These are phyloP conservation scores for Telmatherina bonti DNA, from an alignment of 2,797 vertebrate genomes.

Conservation along the genomic window DNA sequence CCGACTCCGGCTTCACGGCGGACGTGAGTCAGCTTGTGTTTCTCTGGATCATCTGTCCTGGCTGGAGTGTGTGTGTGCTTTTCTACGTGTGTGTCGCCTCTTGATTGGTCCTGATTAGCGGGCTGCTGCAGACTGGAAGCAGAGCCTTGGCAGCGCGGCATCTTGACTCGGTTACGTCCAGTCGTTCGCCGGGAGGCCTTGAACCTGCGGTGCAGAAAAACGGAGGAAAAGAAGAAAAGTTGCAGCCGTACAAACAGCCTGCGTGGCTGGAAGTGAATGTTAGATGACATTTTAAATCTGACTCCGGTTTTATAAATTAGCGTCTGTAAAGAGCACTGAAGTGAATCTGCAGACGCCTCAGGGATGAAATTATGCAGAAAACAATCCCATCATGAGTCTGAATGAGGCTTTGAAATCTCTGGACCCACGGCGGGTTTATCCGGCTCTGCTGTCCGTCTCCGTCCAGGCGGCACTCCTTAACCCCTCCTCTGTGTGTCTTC, in stretches of 20 bases:
- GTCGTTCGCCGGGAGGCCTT: slow-evolving; percentile 67
- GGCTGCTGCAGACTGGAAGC: slow-evolving; percentile 60
- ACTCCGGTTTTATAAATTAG: slow-evolving; percentile 31
- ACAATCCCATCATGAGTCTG: too few species aligned
- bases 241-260: slow-evolving; percentile 1
- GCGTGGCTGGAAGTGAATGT: slow-evolving; percentile 14
- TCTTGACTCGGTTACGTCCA: slow-evolving; percentile 84
- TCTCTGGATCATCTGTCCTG: slow-evolving; percentile 45
- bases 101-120: slow-evolving; percentile 82
- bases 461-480: background rate
- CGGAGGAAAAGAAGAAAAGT: background rate
- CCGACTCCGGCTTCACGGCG: slow-evolving; percentile 51
- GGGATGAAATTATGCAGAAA: too few species aligned
- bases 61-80: slow-evolving; percentile 35
- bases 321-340: slow-evolving; percentile 36
- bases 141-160: slow-evolving; percentile 66
- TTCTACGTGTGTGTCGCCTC: slow-evolving; percentile 28
- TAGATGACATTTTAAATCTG: slow-evolving; percentile 11
- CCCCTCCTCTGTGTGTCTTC: slow-evolving; percentile 36
- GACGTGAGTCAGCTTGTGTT: slow-evolving; percentile 46
- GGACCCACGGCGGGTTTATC: slow-evolving; percentile 3
- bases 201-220: too few species aligned
- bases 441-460: slow-evolving; percentile 6
- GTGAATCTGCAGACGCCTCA: too few species aligned
- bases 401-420: slow-evolving; percentile 3